phyloP scores from a whole-genome alignment of 2,888 invertebrate genomes.

The Pyralis farinalis region DNA sequence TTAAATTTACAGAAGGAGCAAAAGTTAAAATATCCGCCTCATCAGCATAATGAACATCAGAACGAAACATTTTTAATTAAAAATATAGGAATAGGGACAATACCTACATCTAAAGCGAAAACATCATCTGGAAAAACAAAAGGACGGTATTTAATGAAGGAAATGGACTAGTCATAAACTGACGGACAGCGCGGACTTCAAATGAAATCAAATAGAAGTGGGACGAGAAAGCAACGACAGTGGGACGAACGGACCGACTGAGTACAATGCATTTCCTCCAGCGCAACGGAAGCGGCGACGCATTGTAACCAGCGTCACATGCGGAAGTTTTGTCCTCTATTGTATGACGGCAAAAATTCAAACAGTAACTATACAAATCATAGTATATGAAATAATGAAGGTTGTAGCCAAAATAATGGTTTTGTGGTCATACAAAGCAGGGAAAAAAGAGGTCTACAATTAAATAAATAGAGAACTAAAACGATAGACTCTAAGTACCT shows the following conservation, averaged over 20 bases:
- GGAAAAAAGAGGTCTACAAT: too few species aligned
- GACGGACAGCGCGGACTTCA: conserved; percentile 38
- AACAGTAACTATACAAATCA: too few species aligned
- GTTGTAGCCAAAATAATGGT: too few species aligned
- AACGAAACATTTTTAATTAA: conserved; percentile 3
- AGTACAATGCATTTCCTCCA: conserved; percentile 57
- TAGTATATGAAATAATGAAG: too few species aligned
- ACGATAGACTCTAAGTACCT: too few species aligned
- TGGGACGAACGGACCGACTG: conserved; percentile 1
- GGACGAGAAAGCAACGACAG: conserved; percentile 36
- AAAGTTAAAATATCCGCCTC: too few species aligned
- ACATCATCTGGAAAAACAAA: conserved; percentile 15
- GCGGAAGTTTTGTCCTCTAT: conserved; percentile 45
- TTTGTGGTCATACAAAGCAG: too few species aligned
- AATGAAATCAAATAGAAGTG: conserved; percentile 55
- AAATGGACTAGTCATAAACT: conserved; percentile 34
- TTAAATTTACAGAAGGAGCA: too few species aligned
- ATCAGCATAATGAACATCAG: conserved; percentile 1
- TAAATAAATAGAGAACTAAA: too few species aligned
- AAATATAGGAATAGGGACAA: not conserved
- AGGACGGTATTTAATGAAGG: conserved; percentile 34
- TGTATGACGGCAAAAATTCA: conserved; percentile 19
- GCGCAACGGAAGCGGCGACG: conserved; percentile 41
- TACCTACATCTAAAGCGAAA: conserved; percentile 4
- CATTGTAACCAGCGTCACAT: conserved; percentile 48